Base-by-base conservation (phyloP, 2,888 invertebrate genomes). In the Watsonalla binaria region DNA sequence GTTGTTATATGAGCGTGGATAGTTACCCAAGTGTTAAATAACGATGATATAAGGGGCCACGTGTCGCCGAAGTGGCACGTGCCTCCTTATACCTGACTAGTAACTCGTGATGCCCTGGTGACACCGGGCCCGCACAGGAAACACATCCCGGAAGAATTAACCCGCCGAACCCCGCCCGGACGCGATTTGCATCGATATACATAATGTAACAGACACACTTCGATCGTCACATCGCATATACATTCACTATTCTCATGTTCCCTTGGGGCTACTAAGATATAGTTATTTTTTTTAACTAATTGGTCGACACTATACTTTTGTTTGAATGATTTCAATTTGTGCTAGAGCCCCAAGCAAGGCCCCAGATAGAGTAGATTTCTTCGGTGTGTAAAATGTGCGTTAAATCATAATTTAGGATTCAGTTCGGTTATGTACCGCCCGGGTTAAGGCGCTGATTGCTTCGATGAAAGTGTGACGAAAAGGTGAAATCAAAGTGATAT, bases 141-240 rank as follows among this genome's bases (percentile, higher is more conserved):
- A 89, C 72, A 86, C 90, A 82, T 90, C 90, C 90, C 88, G 90
- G 90, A 90, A 89, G 88, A 88, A 84, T 85, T 82, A 85, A 74
- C 75, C 76, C 74, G 69, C 68, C 77, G 73, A 72, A 70, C 65
- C 68, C 75, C 76, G 65, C 67, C 69, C 66, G 71, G 65, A 73
- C 75, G 73, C 42, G 81, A 79, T 84, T 86, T 82, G 85, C 81
- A 82, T 83, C 76, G 58, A 68, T 69, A 75, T 74, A 73, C 68
- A 72, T 72, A 42, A 75, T 74, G 72, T 73, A 76, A 64, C 70
- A 59, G 62, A 61, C 62, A 53, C 58, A 42, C 59, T 57, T 61
- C 58, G 59, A 58, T 63, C 52, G 24, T 24, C 51, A 51, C 57
- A 47, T 46, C 52, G 52, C 56, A 60, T 61, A 59, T 55, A 51